Evolutionary conservation across 2,888 invertebrate species (phyloP).

Genomic region (Acronicta psi): DNA sequence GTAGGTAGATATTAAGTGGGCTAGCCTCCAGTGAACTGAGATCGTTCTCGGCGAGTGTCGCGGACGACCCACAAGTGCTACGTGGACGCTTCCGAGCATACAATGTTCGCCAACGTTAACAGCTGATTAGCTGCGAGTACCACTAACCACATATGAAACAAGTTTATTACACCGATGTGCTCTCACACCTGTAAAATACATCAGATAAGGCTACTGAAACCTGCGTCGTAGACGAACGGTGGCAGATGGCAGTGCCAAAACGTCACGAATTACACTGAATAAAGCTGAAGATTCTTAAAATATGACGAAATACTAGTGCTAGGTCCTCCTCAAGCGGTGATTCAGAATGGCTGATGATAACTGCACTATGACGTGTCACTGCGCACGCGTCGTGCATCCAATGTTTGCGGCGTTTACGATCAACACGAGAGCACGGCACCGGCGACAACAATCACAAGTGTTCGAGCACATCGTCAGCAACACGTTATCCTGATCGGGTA

Average conservation of each 20-base stretch:
- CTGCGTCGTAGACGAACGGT: background rate
- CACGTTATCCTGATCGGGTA: constrained; percentile 3
- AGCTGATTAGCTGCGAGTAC: constrained; percentile 23
- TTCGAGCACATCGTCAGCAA: background rate
- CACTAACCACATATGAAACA: constrained; percentile 1
- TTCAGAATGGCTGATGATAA: constrained; percentile 3
- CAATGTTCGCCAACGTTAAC: constrained; percentile 12
- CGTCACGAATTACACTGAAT: constrained; percentile 18
- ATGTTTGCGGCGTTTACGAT: background rate
- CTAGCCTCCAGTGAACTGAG: background rate
- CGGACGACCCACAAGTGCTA: constrained; percentile 15
- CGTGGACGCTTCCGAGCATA: constrained; percentile 11
- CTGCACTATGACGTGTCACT: constrained; percentile 6
- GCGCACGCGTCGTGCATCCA: background rate
- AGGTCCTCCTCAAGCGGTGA: background rate
- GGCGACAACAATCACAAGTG: background rate
- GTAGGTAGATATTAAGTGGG: constrained; percentile 3
- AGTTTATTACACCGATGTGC: constrained; percentile 4
- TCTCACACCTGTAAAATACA: constrained; percentile 15
- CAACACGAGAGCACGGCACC: constrained; percentile 1
- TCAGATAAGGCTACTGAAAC: constrained; percentile 29
- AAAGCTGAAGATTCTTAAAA: constrained; percentile 9
- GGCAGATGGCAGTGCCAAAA: constrained; percentile 6
- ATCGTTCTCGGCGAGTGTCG: background rate
- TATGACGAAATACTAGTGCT: background rate